A percentile compares a stretch with the other conserved stretches of the same genome.
These are phyloP conservation scores for Meganola albula DNA, from an alignment of 2,888 invertebrate species.

Conservation along the genomic window DNA sequence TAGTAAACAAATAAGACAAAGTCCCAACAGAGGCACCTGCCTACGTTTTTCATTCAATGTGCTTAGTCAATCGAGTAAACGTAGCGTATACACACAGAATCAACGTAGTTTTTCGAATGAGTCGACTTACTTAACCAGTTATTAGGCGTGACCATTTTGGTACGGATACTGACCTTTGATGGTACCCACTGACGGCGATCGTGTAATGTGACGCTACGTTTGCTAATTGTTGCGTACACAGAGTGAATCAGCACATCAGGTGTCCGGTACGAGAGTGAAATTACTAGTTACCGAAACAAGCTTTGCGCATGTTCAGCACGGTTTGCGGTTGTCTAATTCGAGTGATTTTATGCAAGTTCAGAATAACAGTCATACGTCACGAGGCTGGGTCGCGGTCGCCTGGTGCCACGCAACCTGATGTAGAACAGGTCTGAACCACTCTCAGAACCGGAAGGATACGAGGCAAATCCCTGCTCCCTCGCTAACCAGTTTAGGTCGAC, in stretches of 20 bases:
- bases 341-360: constrained; percentile 41
- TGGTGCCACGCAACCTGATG: constrained; percentile 66
- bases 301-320: constrained; percentile 25
- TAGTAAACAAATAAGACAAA: too few species aligned
- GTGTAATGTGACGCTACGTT: constrained; percentile 62
- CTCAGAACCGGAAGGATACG: constrained; percentile 77
- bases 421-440: constrained; percentile 74
- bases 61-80: constrained; percentile 65
- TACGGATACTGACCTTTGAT: constrained; percentile 77
- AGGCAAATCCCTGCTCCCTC: constrained; percentile 77
- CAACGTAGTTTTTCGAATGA: constrained; percentile 67
- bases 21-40: constrained; percentile 20
- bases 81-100: constrained; percentile 68
- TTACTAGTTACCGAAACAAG: constrained; percentile 37
- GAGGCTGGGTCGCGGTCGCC: constrained; percentile 53
- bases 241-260: constrained; percentile 61
- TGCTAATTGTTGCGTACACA: constrained; percentile 70
- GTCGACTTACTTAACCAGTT: constrained; percentile 75
- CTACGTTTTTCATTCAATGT: constrained; percentile 53
- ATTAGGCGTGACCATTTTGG: constrained; percentile 78
- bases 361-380: constrained; percentile 54
- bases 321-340: constrained; percentile 36
- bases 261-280: constrained; percentile 51
- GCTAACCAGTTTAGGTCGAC: constrained; percentile 76
- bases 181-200: constrained; percentile 63